Conservation (phyloP, 2,113 vertebrate species). For the Oreotrochilus melanogaster region DNA sequence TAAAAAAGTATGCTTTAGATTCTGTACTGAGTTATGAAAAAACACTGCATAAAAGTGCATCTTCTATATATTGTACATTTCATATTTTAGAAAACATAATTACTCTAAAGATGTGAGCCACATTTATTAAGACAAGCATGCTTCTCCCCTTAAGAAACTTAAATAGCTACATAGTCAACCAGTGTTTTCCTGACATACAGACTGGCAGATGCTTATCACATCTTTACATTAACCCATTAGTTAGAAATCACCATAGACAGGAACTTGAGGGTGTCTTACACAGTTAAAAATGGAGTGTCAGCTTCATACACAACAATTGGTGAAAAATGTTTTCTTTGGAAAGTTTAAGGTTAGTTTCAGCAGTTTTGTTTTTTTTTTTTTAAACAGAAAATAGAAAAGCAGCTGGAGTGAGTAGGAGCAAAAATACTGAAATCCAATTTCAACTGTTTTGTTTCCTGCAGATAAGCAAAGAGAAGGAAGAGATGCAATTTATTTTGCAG, state of each 20-base stretch:
- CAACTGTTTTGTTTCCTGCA: not conserved
- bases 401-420: not conserved
- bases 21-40: conserved; percentile 50
- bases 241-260: not conserved
- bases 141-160: not conserved
- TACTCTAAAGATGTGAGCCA: not conserved
- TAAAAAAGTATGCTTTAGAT: conserved; percentile 39
- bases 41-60: conserved; percentile 29
- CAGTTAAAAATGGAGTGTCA: not conserved
- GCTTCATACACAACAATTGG: not conserved
- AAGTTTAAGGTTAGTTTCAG: not conserved
- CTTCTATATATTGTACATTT: conserved; percentile 42
- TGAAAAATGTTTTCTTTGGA: not conserved
- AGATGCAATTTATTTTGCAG: not conserved
- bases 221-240: not conserved
- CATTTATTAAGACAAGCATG: not conserved
- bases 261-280: not conserved
- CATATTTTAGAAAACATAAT: not conserved
- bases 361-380: not conserved
- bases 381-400: not conserved
- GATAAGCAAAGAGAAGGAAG: not conserved
- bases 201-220: not conserved
- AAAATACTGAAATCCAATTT: not conserved
- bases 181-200: not conserved
- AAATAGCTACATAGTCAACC: not conserved